A percentile compares a stretch with the other conserved stretches of the same genome.
Conservation (phyloP, 2,888 invertebrate species). For the Entomobrya proxima region DNA sequence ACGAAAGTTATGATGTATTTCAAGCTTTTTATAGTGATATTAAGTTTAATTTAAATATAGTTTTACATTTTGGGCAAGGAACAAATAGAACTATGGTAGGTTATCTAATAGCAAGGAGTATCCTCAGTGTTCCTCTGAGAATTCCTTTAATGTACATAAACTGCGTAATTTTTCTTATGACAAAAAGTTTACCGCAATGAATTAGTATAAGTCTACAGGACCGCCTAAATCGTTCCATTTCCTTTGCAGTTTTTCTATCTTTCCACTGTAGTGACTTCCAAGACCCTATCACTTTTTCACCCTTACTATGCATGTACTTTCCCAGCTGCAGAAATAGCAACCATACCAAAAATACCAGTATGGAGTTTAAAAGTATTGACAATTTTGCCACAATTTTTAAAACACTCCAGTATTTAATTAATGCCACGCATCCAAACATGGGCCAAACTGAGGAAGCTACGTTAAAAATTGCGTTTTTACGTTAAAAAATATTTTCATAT, state of each 20-base stretch:
- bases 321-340: not conserved
- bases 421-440: not conserved
- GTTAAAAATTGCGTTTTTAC: not conserved
- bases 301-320: not conserved
- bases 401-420: no score
- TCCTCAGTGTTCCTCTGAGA: not conserved
- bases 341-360: no score
- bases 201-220: not conserved
- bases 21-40: no score
- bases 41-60: no score
- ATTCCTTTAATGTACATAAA: not conserved
- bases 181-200: not conserved
- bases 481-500: not conserved
- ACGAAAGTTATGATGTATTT: no score
- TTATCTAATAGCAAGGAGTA: not conserved
- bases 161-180: not conserved
- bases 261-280: not conserved
- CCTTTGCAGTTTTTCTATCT: not conserved
- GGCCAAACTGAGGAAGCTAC: not conserved
- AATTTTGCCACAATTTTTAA: no score
- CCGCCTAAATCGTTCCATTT: not conserved
- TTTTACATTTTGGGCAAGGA: no score
- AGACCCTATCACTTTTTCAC: not conserved
- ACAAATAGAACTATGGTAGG: no score
- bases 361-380: no score